Base-by-base conservation (phyloP, 2,888 invertebrate species). In the Dicycla oo region DNA sequence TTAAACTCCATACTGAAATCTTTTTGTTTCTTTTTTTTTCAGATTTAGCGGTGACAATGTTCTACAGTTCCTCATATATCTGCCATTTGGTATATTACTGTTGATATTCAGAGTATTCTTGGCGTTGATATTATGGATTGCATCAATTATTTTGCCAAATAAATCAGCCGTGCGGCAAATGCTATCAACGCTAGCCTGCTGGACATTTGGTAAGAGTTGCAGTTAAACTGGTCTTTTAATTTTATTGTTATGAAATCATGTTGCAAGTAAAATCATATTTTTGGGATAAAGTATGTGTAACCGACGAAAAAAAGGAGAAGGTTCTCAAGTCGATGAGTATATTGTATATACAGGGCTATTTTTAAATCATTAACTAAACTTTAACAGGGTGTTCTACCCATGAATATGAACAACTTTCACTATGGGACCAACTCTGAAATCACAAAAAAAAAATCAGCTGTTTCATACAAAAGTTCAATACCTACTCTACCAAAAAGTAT, bases 131-230 rank as follows among this genome's bases (percentile, higher is more conserved):
- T 91, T 97, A 75, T 96, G 97, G 93, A 90, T 97, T 69, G 94
- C 97, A 49, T 96, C 96, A 66, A 96, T 96, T 83, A 91, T 97
- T 84, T 91, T 97, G 81, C 97, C 97, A 49, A 96, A 97, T 87
- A 96, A 96, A 83, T 96, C 96, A 63, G 93, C 96, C 18, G 91
- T 96, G 26, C 93, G 96, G 77, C 96, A 96, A 85, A 89, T 97
- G 87, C 88, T 97, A 60, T 96, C 96, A 23, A 96, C 96, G 45
- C 87, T 97, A n/a, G 96, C 97, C 26, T 97, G 97, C 83, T 94
- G 97, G 91, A 95, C 96, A 10, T 96, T 97, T 90, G 97, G 97
- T 92, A 93, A 93, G 92, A 73, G 66, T 51, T 15, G 1, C 26
- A 5, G 4, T 38, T 20, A 1, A 64, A 67, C 64, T 23, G 20